These are phyloP conservation scores for Halyomorpha halys DNA, from an alignment of 1,140 invertebrate species.

Conservation along the genomic window DNA sequence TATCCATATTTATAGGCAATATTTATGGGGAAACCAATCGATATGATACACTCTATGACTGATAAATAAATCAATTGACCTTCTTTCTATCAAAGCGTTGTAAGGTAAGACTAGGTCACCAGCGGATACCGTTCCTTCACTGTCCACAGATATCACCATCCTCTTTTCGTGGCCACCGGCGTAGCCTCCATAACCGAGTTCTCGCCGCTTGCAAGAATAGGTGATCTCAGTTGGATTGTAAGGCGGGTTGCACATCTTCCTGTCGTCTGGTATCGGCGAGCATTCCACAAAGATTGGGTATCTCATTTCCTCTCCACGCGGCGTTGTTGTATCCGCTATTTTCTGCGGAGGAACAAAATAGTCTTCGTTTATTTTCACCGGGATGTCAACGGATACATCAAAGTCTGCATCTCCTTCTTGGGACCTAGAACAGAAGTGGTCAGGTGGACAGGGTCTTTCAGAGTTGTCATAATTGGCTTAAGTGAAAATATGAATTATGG, in stretches of 20 bases:
- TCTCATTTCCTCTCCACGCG: background rate
- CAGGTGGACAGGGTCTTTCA: too few relatives aligned
- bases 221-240: background rate
- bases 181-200: background rate
- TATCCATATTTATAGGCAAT: too few relatives aligned
- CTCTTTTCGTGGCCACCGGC: background rate
- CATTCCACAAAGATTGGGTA: background rate
- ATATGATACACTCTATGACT: too few relatives aligned
- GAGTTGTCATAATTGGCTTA: too few relatives aligned
- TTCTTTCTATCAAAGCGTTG: background rate
- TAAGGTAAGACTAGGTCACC: background rate
- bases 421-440: background rate
- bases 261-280: background rate
- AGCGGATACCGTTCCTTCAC: background rate
- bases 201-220: background rate
- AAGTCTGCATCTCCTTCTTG: background rate
- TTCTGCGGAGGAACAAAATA: background rate
- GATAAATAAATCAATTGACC: background rate
- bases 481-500: too few relatives aligned
- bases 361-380: background rate
- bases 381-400: background rate
- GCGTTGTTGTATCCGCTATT: background rate
- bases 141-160: background rate
- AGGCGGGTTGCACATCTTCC: background rate
- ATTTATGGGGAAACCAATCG: too few relatives aligned